Evolutionary conservation across 2,797 vertebrate genomes (phyloP).

Genomic region (Sparidentex hasta): DNA sequence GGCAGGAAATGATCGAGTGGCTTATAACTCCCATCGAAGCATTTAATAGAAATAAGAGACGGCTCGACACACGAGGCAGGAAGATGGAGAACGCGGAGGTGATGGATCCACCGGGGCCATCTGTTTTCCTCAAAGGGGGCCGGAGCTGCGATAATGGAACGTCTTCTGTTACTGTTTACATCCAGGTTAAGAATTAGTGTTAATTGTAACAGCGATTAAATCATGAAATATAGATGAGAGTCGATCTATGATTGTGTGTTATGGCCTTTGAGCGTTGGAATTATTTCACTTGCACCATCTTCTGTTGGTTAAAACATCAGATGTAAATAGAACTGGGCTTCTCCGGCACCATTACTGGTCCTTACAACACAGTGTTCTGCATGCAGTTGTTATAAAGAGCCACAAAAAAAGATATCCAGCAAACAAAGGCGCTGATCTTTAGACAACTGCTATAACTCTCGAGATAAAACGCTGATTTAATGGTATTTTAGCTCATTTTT

Average conservation of each 20-base stretch:
- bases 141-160: neutral
- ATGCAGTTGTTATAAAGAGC: neutral
- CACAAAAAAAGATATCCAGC: neutral
- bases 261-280: neutral
- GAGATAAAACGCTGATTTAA: too few species aligned
- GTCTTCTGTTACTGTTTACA: slow-evolving; percentile 4
- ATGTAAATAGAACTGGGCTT: neutral
- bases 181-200: neutral
- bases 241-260: neutral
- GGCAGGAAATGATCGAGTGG: slow-evolving; percentile 63
- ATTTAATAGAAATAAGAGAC: slow-evolving; percentile 62
- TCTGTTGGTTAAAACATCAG: neutral
- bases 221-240: neutral
- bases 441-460: too few species aligned
- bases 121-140: slow-evolving; percentile 18
- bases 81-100: slow-evolving; percentile 15
- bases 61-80: slow-evolving; percentile 1
- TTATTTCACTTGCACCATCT: too few species aligned
- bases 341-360: neutral
- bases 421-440: neutral
- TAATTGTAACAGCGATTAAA: neutral
- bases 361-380: too few species aligned
- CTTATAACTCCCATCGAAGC: slow-evolving; percentile 63
- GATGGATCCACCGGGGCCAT: slow-evolving; percentile 30
- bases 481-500: too few species aligned